Conservation (phyloP, 2,888 invertebrate genomes). For the Bruchidius siliquastri region DNA sequence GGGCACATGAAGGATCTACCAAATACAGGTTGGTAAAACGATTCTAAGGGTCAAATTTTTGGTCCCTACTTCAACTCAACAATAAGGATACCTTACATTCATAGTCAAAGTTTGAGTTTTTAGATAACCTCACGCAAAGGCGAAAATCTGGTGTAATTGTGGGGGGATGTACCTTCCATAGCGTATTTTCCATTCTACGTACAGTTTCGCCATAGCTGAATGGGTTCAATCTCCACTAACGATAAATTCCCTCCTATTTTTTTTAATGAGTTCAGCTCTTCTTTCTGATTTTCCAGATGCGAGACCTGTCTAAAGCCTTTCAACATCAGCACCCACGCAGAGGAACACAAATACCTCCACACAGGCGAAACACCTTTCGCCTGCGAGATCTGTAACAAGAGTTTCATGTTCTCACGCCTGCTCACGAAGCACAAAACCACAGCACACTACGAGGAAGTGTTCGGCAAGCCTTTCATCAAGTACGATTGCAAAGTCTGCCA, state of each 20-base stretch:
- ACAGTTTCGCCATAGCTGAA: no score
- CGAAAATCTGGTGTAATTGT: no score
- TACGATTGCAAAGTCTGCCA: slow-evolving; percentile 43
- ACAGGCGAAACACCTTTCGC: slow-evolving; percentile 47
- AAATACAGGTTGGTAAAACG: slow-evolving; percentile 32
- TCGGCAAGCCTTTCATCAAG: slow-evolving; percentile 35
- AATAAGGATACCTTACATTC: no score
- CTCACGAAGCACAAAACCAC: slow-evolving; percentile 47
- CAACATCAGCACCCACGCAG: slow-evolving; percentile 32
- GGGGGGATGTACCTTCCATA: no score
- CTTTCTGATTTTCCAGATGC: slow-evolving; percentile 23
- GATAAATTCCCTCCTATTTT: no score
- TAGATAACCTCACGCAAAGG: no score
- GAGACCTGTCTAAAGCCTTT: slow-evolving; percentile 35
- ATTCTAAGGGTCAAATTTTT: no score
- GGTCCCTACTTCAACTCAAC: no score
- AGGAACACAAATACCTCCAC: slow-evolving; percentile 35
- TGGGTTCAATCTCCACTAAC: no score
- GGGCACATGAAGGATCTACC: slow-evolving; percentile 44
- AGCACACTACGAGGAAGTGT: slow-evolving; percentile 47
- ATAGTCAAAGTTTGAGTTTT: no score
- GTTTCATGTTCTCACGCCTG: slow-evolving; percentile 48
- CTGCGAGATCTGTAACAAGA: slow-evolving; percentile 51
- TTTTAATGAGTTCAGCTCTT: no score
- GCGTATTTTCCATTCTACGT: no score